Conservation (phyloP, 2,888 invertebrate genomes). For the Lordiphosa fenestrarum region DNA sequence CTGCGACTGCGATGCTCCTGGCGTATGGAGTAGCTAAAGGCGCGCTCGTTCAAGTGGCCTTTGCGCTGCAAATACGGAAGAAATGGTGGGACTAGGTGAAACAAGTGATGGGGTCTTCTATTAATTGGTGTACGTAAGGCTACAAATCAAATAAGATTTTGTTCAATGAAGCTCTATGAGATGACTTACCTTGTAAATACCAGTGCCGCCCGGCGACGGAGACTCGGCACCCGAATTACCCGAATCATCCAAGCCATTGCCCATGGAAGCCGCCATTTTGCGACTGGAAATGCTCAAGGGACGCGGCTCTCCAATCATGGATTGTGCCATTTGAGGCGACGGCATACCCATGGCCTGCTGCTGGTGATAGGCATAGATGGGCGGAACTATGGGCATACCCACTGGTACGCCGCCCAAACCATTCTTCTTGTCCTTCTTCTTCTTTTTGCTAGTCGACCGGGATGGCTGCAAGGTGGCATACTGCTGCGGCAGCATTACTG, state of each 20-base stretch:
- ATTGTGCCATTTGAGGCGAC: constrained; percentile 81
- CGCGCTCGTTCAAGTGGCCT: constrained; percentile 94
- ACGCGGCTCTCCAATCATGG: constrained; percentile 83
- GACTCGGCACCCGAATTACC: constrained; percentile 82
- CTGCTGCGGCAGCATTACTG: constrained; percentile 82
- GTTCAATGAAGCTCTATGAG: too few relatives aligned
- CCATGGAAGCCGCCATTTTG: constrained; percentile 86
- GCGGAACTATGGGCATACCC: constrained; percentile 81
- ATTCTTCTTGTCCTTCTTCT: constrained; percentile 80
- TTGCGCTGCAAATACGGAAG: constrained; percentile 84
- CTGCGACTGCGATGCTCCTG: constrained; percentile 96
- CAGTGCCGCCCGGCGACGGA: constrained; percentile 85
- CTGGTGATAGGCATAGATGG: constrained; percentile 81
- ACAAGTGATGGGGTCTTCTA: too few relatives aligned
- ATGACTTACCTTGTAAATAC: constrained; percentile 84
- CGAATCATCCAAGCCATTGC: constrained; percentile 82
- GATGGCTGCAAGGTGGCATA: constrained; percentile 85
- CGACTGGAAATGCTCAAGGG: constrained; percentile 82
- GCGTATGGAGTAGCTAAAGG: constrained; percentile 95
- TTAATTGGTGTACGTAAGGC: too few relatives aligned
- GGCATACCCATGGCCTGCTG: constrained; percentile 66
- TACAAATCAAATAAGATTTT: too few relatives aligned
- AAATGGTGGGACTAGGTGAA: neutral
- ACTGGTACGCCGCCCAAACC: constrained; percentile 77
- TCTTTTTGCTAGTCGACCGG: constrained; percentile 82